Evolutionary conservation across 2,113 vertebrate genomes (phyloP).

Genomic region (Pavo muticus): DNA sequence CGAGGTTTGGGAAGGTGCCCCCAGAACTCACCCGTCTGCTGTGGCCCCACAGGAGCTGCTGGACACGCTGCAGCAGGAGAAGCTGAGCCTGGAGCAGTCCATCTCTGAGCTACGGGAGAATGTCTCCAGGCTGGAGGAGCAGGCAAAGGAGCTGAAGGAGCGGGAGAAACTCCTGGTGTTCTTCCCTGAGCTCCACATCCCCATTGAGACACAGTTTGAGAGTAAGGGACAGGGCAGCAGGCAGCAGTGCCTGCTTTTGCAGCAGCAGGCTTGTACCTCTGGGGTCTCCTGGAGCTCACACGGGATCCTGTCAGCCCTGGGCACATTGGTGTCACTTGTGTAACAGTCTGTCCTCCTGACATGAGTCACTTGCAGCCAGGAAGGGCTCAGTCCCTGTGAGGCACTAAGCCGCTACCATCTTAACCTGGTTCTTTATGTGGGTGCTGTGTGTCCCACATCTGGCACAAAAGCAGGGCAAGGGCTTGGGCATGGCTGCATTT

Average conservation of each 20-base stretch:
- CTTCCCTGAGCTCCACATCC: slow-evolving; percentile 87
- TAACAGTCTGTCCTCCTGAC: neutral
- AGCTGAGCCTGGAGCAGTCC: slow-evolving; percentile 75
- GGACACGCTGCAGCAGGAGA: slow-evolving; percentile 78
- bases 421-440: accelerated
- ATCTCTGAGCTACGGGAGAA: slow-evolving; percentile 66
- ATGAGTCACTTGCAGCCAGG: neutral
- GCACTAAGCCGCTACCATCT: neutral
- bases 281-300: neutral
- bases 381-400: neutral
- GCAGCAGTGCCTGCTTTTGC: neutral
- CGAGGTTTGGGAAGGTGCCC: neutral
- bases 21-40: neutral
- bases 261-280: neutral
- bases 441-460: neutral
- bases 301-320: too few relatives aligned
- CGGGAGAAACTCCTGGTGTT: slow-evolving; percentile 87
- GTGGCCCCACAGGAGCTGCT: slow-evolving; percentile 72
- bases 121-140: slow-evolving; percentile 68
- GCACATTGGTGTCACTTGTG: accelerated
- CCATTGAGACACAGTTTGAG: slow-evolving; percentile 74
- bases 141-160: slow-evolving; percentile 74
- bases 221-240: slow-evolving; percentile 74
- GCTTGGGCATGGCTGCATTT: neutral
- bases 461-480: neutral